phyloP scores from a whole-genome alignment of 1,140 invertebrate species.

The Calliopsis andreniformis region DNA sequence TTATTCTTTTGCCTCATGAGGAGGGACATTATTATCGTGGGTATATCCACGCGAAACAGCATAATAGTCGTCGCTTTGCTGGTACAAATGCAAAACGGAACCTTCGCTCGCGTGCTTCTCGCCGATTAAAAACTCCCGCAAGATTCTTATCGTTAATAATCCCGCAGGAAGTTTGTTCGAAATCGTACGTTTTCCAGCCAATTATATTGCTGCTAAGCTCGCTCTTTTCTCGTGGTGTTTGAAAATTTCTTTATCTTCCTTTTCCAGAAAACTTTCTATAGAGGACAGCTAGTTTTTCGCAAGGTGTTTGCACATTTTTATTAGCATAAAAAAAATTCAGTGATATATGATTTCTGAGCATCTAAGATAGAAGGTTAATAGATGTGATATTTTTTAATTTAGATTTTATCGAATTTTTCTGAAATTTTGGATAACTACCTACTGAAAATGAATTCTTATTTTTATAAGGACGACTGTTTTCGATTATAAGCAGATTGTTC shows the following conservation, averaged over 20 bases:
- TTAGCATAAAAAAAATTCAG: too few relatives aligned
- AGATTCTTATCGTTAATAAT: conserved; percentile 9
- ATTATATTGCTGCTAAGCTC: background rate
- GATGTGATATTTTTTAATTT: too few relatives aligned
- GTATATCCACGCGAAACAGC: background rate
- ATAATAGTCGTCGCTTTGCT: background rate
- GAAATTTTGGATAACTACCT: too few relatives aligned
- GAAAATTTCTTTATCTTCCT: background rate
- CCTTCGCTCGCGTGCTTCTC: background rate
- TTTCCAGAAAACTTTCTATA: background rate
- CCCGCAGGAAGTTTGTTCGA: background rate
- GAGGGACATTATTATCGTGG: background rate
- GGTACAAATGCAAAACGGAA: background rate
- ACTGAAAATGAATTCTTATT: too few relatives aligned
- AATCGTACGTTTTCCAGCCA: background rate
- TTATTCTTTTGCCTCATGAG: background rate
- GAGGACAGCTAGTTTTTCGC: too few relatives aligned
- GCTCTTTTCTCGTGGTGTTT: background rate
- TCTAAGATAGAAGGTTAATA: too few relatives aligned
- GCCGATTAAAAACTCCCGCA: conserved; percentile 2
- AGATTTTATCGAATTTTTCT: too few relatives aligned
- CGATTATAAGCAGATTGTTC: too few relatives aligned
- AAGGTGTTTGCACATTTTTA: too few relatives aligned
- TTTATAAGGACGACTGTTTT: too few relatives aligned
- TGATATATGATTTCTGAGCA: too few relatives aligned